Evolutionary conservation across 2,113 vertebrate genomes (phyloP).

Genomic region (Rhinogobius similis): DNA sequence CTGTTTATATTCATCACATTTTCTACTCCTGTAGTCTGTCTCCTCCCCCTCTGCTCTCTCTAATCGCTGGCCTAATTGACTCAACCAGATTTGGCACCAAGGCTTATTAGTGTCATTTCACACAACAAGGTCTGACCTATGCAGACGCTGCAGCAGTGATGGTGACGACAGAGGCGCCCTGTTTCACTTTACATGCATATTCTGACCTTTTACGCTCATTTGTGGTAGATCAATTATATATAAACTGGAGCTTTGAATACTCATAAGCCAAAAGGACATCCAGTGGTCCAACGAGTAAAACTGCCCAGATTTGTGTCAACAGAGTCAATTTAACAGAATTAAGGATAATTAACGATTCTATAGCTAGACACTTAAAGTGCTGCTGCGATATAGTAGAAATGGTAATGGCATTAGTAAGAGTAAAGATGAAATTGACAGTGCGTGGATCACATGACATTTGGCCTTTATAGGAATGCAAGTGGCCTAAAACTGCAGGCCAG

Average conservation of each 20-base stretch:
- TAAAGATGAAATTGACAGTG: too few relatives aligned
- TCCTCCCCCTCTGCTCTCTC: slow-evolving; percentile 17
- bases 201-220: slow-evolving; percentile 5
- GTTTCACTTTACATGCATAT: not conserved
- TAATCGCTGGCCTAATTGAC: slow-evolving; percentile 73
- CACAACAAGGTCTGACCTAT: slow-evolving; percentile 61
- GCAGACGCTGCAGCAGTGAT: slow-evolving; percentile 23
- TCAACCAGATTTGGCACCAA: slow-evolving; percentile 74
- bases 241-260: not conserved
- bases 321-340: not conserved
- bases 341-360: not conserved
- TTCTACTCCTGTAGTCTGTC: not conserved
- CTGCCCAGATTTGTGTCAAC: not conserved
- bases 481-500: not conserved
- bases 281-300: not conserved
- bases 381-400: too few relatives aligned
- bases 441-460: not conserved
- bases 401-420: too few relatives aligned
- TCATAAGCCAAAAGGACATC: not conserved
- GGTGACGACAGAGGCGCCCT: not conserved
- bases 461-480: not conserved
- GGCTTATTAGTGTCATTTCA: slow-evolving; percentile 66
- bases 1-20: not conserved
- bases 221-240: slow-evolving; percentile 5
- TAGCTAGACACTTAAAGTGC: not conserved